Evolutionary conservation across 2,888 invertebrate genomes (phyloP), one percentile per base, ranked within the genome.

Genomic region (Chaetogeoica ovagalla): DNA sequence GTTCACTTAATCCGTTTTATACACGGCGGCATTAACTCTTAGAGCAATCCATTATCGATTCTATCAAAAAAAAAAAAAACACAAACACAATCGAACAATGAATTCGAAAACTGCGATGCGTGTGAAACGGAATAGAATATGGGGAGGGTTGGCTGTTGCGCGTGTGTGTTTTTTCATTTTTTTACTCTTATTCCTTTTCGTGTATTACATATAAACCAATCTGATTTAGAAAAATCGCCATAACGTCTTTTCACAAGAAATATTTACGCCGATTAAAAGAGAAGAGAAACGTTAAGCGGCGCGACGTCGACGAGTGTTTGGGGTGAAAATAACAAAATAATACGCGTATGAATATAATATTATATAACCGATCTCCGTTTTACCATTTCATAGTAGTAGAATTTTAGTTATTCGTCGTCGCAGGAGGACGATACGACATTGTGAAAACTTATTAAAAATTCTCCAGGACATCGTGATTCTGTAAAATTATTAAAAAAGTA

Each of bases 201-300:
- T n/a, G n/a, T n/a, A n/a, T n/a, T n/a, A n/a, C n/a, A 5, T 23
- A 1, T 30, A 30, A 21, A 39, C 8, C 55, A 65, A 74, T 74
- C 39, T 74, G 15, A 39, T 57, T 65, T 57, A 23, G 7, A 57
- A 74, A 65, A 74, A 65, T 39, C 55, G n/a, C 39, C 65, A 74
- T 74, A 74, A 65, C 21, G 17, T n/a, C 17, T 39, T 62, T 74
- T 73, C 23, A 15, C 9, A 71, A 30, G 17, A 60, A 71, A 59
- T 43, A 57, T 37, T 1, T 30, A 30, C 4, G 30, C n/a, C 37
- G 37, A 70, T 70, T 57, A 57, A 70, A 30, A 57, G 37, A n/a
- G 37, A 55, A 55, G 55, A 23, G 37, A n/a, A 70, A 70, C 37
- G n/a, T 55, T 65, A 4, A 2, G 21, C 6, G 3, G 19, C 55